Percentiles rank a stretch among this genome's conserved stretches.
phyloP scores from a whole-genome alignment of 2,888 invertebrate genomes.

The Hydroisotoma schaefferi region DNA sequence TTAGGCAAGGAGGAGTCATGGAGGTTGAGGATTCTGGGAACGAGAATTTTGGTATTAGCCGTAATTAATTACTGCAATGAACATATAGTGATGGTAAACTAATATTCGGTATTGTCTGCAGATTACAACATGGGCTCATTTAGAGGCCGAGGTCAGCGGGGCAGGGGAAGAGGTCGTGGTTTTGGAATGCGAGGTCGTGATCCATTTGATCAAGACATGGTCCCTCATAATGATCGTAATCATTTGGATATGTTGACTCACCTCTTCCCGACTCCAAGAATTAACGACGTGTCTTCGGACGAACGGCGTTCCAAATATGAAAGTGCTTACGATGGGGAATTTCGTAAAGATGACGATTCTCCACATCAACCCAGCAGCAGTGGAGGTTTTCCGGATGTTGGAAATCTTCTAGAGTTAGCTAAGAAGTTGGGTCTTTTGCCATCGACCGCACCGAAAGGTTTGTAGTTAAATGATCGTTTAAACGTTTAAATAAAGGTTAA shows the following conservation, averaged over 20 bases:
- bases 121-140: neutral
- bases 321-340: conserved; percentile 28
- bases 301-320: conserved; percentile 27
- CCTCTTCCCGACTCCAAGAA: conserved; percentile 58
- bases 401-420: conserved; percentile 2
- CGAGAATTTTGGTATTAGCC: neutral
- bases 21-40: neutral
- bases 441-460: neutral
- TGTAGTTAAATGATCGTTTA: neutral
- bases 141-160: conserved; percentile 5
- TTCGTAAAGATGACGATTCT: conserved; percentile 23
- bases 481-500: neutral
- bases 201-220: neutral
- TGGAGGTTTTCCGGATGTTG: conserved; percentile 1
- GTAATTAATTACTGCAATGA: neutral
- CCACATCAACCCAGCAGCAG: neutral
- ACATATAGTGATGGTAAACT: neutral
- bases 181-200: conserved; percentile 10
- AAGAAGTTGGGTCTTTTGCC: neutral
- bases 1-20: conserved; percentile 17
- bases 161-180: conserved; percentile 12
- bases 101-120: neutral
- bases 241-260: conserved; percentile 64
- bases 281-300: neutral
- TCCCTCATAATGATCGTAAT: conserved; percentile 18